Base-by-base conservation (phyloP, 1,140 invertebrate species). In the Trachymyrmex septentrionalis region DNA sequence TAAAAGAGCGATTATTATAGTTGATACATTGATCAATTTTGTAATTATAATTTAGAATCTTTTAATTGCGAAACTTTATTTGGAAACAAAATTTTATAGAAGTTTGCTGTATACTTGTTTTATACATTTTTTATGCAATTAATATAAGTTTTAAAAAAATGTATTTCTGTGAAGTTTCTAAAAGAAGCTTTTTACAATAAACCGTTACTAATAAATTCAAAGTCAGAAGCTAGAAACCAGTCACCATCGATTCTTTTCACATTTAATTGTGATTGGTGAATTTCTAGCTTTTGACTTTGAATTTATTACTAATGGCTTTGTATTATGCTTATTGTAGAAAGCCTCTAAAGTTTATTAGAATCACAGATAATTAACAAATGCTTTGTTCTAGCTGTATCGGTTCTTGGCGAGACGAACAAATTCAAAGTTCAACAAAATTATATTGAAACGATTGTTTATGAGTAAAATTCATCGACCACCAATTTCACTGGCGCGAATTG, bases 401-500 rank as follows among this genome's bases (percentile, higher is more conserved):
- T 99, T 98, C 95, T 96, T 99, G 96, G 99, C 99, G 64, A 97
- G 99, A 89, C 97, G 99, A 95, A 99, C 99, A 53, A 97, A 97
- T 94, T 96, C 98, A 78, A 99, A 99, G 96, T 99, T 99, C 96
- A 99, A 99, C 95, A 97, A 97, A 95, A 99, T 99, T 88, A 96
- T 99, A 63, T 94, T 99, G 92, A 98, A 97, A 93, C 96, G 99
- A 89, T 96, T 99, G 88, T 99, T 99, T 95, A 99, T 99, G 99
- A 99, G 99, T 93, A 98, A 97, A 94, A 99, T 97, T 91, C 97
- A 99, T 95, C 96, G 98, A 67, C 98, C 99, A 85, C 99, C 99
- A 89, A 96, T 99, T 91, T 99, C 99, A 4, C 91, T 99, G 85
- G 97, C 98, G 48, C 97, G 98, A 86, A 94, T 99, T 91, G 97